phyloP scores from a whole-genome alignment of 2,113 vertebrate genomes.

The Castor canadensis region DNA sequence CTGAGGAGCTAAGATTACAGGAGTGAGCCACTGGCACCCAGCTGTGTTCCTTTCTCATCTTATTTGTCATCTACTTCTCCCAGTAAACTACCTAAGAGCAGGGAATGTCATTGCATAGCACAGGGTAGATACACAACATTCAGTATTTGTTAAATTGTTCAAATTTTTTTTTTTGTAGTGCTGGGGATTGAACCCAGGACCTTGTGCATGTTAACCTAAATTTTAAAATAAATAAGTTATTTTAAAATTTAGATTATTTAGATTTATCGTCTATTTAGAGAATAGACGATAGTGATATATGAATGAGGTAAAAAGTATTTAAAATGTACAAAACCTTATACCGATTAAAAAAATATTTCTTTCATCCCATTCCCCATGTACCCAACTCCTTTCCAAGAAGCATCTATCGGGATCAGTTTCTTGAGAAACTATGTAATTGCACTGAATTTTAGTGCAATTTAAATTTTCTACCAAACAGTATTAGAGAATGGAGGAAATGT shows the following conservation, averaged over 20 bases:
- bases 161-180: too few species aligned
- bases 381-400: neutral
- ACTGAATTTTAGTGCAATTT: conserved; percentile 14
- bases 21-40: too few species aligned
- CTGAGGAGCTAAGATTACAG: too few species aligned
- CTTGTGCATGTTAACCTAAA: too few species aligned
- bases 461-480: neutral
- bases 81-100: neutral
- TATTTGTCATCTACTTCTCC: neutral
- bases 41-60: neutral
- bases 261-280: neutral
- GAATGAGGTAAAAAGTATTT: neutral
- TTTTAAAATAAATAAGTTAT: too few species aligned
- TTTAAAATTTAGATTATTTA: neutral
- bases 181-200: too few species aligned
- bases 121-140: neutral
- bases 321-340: neutral
- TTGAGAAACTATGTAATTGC: neutral
- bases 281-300: neutral
- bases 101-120: neutral
- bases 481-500: neutral
- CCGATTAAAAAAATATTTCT: neutral
- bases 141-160: neutral
- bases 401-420: neutral
- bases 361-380: neutral